Evolutionary conservation across 2,113 vertebrate species (phyloP).

Genomic region (Narcine bancroftii): DNA sequence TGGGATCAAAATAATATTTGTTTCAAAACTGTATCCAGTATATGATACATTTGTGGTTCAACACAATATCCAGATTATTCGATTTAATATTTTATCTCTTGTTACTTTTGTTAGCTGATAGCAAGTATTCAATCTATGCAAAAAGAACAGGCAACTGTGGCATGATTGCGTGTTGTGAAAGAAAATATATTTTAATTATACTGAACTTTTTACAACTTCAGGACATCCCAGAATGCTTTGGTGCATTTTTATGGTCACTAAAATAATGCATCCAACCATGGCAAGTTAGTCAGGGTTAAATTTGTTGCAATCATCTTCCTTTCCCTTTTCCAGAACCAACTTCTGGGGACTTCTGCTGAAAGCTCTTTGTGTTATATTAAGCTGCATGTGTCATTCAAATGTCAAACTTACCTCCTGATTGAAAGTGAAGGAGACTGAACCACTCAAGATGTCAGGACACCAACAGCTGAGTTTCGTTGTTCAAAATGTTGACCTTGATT

Average conservation of each 20-base stretch:
- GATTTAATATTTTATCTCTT: background rate
- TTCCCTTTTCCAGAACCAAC: background rate
- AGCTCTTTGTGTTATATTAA: background rate
- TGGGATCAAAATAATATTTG: background rate
- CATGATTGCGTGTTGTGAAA: background rate
- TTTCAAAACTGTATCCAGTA: background rate
- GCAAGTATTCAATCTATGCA: background rate
- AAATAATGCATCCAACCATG: background rate
- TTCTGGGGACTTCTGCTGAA: background rate
- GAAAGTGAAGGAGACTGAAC: background rate
- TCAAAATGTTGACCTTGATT: background rate
- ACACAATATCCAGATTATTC: background rate
- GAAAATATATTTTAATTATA: background rate
- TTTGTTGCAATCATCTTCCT: background rate
- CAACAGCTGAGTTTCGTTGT: background rate
- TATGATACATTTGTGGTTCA: background rate
- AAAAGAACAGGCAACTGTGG: background rate
- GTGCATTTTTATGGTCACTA: background rate
- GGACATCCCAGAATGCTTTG: background rate
- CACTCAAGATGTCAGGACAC: background rate
- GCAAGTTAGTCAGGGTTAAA: background rate
- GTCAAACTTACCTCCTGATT: background rate
- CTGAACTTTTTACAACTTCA: background rate
- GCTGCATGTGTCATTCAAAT: background rate
- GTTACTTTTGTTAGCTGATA: background rate